Evolutionary conservation across 2,888 invertebrate species (phyloP).

Genomic region (Hedya salicella): DNA sequence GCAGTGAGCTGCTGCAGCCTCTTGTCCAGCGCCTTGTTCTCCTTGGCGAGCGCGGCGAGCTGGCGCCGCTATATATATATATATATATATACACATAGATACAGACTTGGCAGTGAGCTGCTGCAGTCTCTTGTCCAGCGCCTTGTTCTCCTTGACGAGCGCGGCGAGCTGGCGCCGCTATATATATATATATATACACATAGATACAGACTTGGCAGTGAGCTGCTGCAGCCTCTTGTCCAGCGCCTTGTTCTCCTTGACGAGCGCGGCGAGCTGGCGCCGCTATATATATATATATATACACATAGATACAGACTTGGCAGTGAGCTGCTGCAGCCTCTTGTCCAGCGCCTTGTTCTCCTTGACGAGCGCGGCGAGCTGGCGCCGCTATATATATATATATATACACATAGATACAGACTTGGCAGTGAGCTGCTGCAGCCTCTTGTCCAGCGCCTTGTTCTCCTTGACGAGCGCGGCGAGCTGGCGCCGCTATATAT

Average conservation of each 20-base stretch:
- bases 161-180: conserved; percentile 76
- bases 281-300: too few species aligned
- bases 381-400: neutral
- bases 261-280: conserved; percentile 78
- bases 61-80: conserved; percentile 75
- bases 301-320: conserved; percentile 61
- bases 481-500: neutral
- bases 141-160: conserved; percentile 86
- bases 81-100: too few species aligned
- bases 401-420: too few species aligned
- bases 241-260: conserved; percentile 86
- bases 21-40: conserved; percentile 87
- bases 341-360: conserved; percentile 88
- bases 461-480: conserved; percentile 86
- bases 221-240: conserved; percentile 87
- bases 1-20: conserved; percentile 85
- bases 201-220: conserved; percentile 50
- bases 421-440: conserved; percentile 73
- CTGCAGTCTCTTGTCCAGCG: conserved; percentile 87
- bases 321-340: conserved; percentile 81
- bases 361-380: conserved; percentile 72
- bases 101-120: conserved; percentile 51
- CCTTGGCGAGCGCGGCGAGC: conserved; percentile 82
- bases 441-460: conserved; percentile 87
- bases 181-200: too few species aligned